These are phyloP conservation scores for Campaea margaritaria DNA, from an alignment of 2,888 invertebrate genomes.

Conservation along the genomic window DNA sequence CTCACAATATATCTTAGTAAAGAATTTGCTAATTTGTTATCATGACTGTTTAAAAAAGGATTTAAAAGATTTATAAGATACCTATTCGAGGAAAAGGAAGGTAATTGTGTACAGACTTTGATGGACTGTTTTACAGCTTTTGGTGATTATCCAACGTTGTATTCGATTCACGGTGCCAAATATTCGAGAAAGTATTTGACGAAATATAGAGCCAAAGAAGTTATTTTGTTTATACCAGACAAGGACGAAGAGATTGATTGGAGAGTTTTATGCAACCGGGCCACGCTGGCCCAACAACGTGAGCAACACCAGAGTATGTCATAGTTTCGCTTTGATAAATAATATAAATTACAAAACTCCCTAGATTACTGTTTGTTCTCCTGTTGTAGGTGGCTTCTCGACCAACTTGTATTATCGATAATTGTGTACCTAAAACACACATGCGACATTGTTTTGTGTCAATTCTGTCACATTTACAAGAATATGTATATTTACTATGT, in stretches of 20 bases:
- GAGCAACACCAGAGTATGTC: constrained; percentile 17
- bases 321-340: constrained; percentile 20
- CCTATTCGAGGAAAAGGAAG: not conserved
- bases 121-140: constrained; percentile 28
- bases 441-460: constrained; percentile 25
- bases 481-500: constrained; percentile 12
- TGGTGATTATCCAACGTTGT: constrained; percentile 50
- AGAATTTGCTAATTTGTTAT: too few relatives aligned
- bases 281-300: not conserved
- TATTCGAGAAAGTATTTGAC: constrained; percentile 59
- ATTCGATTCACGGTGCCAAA: constrained; percentile 59
- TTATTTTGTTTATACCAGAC: constrained; percentile 47
- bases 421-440: constrained; percentile 27
- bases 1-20: too few relatives aligned
- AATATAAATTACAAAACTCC: not conserved
- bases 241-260: constrained; percentile 44
- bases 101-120: not conserved
- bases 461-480: constrained; percentile 26
- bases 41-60: too few relatives aligned
- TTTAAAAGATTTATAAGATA: not conserved
- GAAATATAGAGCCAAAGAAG: constrained; percentile 55
- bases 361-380: too few relatives aligned
- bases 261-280: constrained; percentile 25
- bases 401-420: constrained; percentile 12
- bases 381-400: constrained; percentile 53